Evolutionary conservation across 1,140 invertebrate species (phyloP), one percentile per base, ranked within the genome.

Genomic region (Neotoxoptera formosana): DNA sequence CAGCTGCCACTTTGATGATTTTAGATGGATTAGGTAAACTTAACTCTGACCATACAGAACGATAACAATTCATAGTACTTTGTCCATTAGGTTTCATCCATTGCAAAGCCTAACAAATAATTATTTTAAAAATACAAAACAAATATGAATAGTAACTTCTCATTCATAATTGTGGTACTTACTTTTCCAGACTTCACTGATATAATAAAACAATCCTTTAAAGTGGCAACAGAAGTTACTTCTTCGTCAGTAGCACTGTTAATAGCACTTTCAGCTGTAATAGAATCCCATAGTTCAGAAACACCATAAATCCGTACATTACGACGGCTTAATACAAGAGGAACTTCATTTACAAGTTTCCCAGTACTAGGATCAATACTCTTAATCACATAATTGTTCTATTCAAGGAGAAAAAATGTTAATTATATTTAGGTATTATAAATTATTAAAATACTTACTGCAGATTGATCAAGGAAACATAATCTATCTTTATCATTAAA

Each of bases 1-100:
- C 99, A 34, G 98, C 97, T 0, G 98, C 97, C 94, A 98, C 96
- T 95, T 99, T 97, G 1, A 96, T 95, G 93, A 98, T 97, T 94
- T 97, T 97, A 53, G 97, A 96, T 93, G 96, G 96, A 96, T 98
- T 98, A 0, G 97, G 97, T 93, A 98, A 96, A 25, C 96, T 95
- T 87, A 98, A 95, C 95, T 98, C 98, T 2, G 96, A 96, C 97
- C 98, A 97, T 3, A 86, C 1, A 56, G 91, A 86, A 41, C 91
- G 47, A 83, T 86, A 84, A 93, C 81, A 84, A 53, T 93, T 93
- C 48, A 93, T 56, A 53, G 48, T 36, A 93, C 34, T 93, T 84
- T 93, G 91, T 53, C 91, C 91, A 53, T 86, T 84, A 41, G 67
- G 25, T 45, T 84, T 93, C 30, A 25, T 86, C 91, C 91, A 93